Evolutionary conservation across 2,888 invertebrate species (phyloP), one percentile per base, ranked within the genome.

Genomic region (Syrphus vitripennis): DNA sequence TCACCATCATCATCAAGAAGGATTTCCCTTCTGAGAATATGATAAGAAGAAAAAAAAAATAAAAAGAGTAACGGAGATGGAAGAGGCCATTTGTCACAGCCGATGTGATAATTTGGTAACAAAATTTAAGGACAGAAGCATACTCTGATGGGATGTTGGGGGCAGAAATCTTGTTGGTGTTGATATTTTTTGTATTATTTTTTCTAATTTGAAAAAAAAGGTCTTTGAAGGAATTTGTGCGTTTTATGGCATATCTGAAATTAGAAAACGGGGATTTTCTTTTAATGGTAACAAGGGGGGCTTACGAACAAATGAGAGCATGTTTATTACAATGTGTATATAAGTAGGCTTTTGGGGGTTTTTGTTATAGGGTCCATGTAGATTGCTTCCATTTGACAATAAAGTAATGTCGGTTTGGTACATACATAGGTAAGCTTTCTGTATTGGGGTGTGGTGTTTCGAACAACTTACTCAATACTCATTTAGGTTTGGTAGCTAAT

Each of bases 41-140:
- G 55, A 81, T 75, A 70, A 63, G 42, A 71, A 76, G n/a, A n/a
- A n/a, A n/a, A n/a, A n/a, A n/a, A n/a, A n/a, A n/a, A n/a, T n/a
- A 37, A 19, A 71, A 29, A 45, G 37, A 57, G 76, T 71, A 76
- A 80, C 61, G n/a, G 55, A 48, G 81, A 69, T 71, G 82, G 69
- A 82, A 72, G 72, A 77, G 69, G 74, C 76, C 82, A 82, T 86
- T 86, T 81, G 86, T 86, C 86, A 86, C 86, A 86, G 81, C 69
- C 77, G 70, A 86, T 81, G 86, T 86, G 82, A 86, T 86, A 86
- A 86, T 86, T 86, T 86, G 86, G 86, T 65, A 82, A 86, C 77
- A 74, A 72, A 42, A 72, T 61, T 34, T 71, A 63, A 19, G 75
- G 69, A 61, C 37, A 31, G 34, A 50, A 48, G 21, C 19, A 40